phyloP scores from a whole-genome alignment of 2,888 invertebrate species.

The Leptinotarsa tumamoca region DNA sequence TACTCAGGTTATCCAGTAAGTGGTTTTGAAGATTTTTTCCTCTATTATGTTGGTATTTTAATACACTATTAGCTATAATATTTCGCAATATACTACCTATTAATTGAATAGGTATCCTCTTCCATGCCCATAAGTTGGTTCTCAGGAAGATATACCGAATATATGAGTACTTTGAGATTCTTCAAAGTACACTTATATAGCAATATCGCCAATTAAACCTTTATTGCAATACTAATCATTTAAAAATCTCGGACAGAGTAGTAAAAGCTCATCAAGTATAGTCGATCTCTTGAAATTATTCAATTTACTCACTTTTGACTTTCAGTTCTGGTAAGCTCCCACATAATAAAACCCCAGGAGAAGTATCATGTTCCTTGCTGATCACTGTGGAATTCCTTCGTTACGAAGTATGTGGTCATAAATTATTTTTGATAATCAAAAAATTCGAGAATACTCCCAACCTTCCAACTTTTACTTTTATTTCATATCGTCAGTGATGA shows the following conservation, averaged over 20 bases:
- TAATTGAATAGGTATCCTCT: constrained; percentile 38
- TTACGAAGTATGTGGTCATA: no score
- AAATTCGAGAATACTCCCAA: no score
- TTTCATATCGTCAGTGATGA: no score
- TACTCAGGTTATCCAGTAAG: constrained; percentile 36
- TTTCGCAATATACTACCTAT: constrained; percentile 41
- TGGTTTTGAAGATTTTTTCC: constrained; percentile 37
- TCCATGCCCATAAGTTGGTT: constrained; percentile 32
- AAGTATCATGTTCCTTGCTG: no score
- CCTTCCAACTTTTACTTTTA: no score
- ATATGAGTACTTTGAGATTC: constrained; percentile 35
- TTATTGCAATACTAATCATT: constrained; percentile 37
- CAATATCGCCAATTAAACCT: constrained; percentile 34
- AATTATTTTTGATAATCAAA: no score
- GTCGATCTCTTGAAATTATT: constrained; percentile 2
- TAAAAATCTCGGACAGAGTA: constrained; percentile 7
- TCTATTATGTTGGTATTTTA: constrained; percentile 42
- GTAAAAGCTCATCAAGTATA: constrained; percentile 6
- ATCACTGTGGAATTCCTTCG: not conserved
- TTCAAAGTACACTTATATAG: constrained; percentile 25
- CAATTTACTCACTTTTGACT: not conserved
- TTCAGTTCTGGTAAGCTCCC: no score
- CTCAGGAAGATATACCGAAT: constrained; percentile 33
- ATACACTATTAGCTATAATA: constrained; percentile 36
- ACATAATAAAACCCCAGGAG: no score